phyloP scores from a whole-genome alignment of 2,797 vertebrate genomes.

The Rhynchotus rufescens region DNA sequence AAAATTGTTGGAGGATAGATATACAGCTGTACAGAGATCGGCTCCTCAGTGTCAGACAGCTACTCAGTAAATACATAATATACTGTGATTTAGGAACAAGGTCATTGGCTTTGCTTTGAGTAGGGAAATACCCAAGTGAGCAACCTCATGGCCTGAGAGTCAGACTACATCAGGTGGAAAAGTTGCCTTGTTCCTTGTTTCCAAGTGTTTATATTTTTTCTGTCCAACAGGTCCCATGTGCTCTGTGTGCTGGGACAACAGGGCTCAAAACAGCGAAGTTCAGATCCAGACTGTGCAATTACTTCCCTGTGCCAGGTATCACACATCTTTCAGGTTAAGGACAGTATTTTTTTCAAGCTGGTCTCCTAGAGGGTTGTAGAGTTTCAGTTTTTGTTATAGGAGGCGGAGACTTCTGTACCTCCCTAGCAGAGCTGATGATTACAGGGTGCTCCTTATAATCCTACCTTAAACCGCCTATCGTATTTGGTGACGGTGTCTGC shows the following conservation, averaged over 20 bases:
- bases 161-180: not conserved
- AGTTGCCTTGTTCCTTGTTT: not conserved
- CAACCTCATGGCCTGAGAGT: not conserved
- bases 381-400: not conserved
- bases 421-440: not conserved
- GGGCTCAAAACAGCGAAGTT: not conserved
- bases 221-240: not conserved
- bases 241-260: not conserved
- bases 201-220: not conserved
- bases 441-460: not conserved
- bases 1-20: not conserved
- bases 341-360: not conserved
- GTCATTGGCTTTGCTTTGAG: not conserved
- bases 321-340: not conserved
- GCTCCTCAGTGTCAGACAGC: too few relatives aligned
- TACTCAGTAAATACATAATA: not conserved
- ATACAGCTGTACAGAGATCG: not conserved
- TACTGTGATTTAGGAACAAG: not conserved
- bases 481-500: constrained; percentile 96
- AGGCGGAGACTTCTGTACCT: not conserved
- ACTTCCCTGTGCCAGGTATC: not conserved
- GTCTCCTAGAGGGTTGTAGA: not conserved
- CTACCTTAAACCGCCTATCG: constrained; percentile 94
- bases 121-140: not conserved
- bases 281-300: not conserved